Evolutionary conservation across 2,797 vertebrate species (phyloP).

Genomic region (Nasua narica): DNA sequence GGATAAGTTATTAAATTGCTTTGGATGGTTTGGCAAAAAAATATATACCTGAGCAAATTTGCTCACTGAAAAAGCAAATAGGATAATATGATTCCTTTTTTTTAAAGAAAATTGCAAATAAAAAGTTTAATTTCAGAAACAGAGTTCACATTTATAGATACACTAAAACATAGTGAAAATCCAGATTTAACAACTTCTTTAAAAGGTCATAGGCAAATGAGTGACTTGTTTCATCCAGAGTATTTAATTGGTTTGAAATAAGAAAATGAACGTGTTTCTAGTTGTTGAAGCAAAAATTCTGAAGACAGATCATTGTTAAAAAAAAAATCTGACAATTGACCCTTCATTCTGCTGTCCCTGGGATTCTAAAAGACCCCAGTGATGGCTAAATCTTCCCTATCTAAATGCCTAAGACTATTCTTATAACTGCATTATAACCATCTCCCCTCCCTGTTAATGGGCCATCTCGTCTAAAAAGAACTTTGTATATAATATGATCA

Average conservation of each 20-base stretch:
- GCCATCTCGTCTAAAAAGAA: slow-evolving; percentile 56
- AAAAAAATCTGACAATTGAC: slow-evolving; percentile 70
- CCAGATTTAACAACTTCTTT: slow-evolving; percentile 81
- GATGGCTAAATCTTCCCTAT: slow-evolving; percentile 66
- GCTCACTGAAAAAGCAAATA: slow-evolving; percentile 29
- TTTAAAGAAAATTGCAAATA: slow-evolving; percentile 85
- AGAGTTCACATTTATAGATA: slow-evolving; percentile 88
- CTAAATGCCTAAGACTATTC: slow-evolving; percentile 78
- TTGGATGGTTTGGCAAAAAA: background rate
- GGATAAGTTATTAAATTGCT: slow-evolving; percentile 6
- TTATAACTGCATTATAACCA: slow-evolving; percentile 58
- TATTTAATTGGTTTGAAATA: slow-evolving; percentile 74
- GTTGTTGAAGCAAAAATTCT: slow-evolving; percentile 53
- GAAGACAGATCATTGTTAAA: slow-evolving; percentile 55
- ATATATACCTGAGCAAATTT: background rate
- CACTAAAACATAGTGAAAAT: slow-evolving; percentile 87
- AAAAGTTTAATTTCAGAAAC: slow-evolving; percentile 89
- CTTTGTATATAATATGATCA: slow-evolving; percentile 63
- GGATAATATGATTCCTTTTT: background rate
- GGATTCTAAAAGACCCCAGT: slow-evolving; percentile 62
- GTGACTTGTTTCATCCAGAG: slow-evolving; percentile 72
- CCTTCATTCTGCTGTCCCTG: slow-evolving; percentile 65
- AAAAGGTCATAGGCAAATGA: slow-evolving; percentile 80
- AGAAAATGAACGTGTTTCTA: slow-evolving; percentile 63
- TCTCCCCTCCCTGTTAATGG: slow-evolving; percentile 60